Percentiles rank a stretch among this genome's conserved stretches.
Evolutionary conservation across 2,797 vertebrate genomes (phyloP).

Genomic region (Hoplostethus mediterraneus): DNA sequence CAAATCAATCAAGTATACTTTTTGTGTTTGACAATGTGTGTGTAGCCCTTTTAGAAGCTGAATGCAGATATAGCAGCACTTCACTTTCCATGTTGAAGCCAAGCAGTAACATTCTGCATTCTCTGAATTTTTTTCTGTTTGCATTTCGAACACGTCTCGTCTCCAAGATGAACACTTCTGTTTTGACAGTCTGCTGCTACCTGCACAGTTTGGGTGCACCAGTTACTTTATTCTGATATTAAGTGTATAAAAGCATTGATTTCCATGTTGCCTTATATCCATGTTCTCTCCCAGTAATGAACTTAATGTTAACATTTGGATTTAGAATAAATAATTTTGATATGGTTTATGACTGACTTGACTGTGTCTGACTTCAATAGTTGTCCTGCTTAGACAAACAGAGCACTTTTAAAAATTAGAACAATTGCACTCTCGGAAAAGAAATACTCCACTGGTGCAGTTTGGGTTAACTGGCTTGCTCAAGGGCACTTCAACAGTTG

Average conservation of each 20-base stretch:
- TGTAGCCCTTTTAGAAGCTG: not conserved
- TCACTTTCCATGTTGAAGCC: not conserved
- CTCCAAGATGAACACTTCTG: not conserved
- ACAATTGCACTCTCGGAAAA: no score
- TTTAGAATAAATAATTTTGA: conserved; percentile 28
- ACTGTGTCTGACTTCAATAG: not conserved
- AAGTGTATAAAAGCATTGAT: not conserved
- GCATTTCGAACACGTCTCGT: conserved; percentile 20
- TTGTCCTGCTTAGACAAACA: not conserved
- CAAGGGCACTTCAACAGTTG: no score
- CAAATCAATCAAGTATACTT: not conserved
- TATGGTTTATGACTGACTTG: not conserved
- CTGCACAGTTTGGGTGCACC: not conserved
- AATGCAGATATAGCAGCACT: not conserved
- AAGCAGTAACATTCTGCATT: conserved; percentile 5
- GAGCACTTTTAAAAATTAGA: not conserved
- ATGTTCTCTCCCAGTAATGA: not conserved
- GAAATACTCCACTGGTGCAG: no score
- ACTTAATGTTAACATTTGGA: not conserved
- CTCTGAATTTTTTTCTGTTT: conserved; percentile 5
- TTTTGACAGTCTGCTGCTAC: conserved; percentile 16
- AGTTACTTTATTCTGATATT: not conserved
- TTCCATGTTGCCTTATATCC: conserved; percentile 6
- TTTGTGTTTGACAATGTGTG: not conserved
- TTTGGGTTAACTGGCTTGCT: no score